Base-by-base conservation (phyloP, 1,140 invertebrate genomes). In the Drosophila parvula region DNA sequence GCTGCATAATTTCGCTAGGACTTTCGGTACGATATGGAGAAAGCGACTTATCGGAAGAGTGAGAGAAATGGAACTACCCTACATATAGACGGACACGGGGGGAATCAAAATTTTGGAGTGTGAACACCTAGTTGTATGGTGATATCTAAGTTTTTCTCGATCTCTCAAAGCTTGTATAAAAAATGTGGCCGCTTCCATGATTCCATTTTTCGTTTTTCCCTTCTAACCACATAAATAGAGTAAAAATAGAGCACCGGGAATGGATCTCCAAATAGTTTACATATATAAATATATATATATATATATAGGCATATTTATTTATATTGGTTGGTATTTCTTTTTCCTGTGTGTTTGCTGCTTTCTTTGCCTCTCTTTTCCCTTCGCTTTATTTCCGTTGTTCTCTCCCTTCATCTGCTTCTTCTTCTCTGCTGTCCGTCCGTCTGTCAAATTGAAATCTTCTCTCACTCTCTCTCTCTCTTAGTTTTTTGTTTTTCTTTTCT, bases 221-320 rank as follows among this genome's bases (percentile, higher is more conserved):
- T 78, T 65, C 18, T 51, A 30, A 74, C 79, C 78, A 79, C 75
- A 88, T 80, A 88, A 79, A 88, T 83, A 86, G 82, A 89, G 80
- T 80, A 88, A 79, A 88, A 89, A 86, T 86, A 89, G 80, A 88
- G 84, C 83, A 83, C 74, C 68, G 74, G 63, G 76, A 57, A 89
- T 68, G 76, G 67, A 89, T 81, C 81, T 88, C 84, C 83, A 88
- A 89, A 89, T 89, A 89, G 84, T 88, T 83, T 74, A 80, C 84
- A 80, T 88, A 86, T 88, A 86, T 59, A 78, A 78, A 79, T 64
- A 86, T 86, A 86, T 60, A 79, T 64, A 86, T 86, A 86, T 60
- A 78, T 61, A 64, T 60, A 81, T 61, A 65, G 51, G 59, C 41
- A 62, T 75, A 74, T 60, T 68, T 59, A 65, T 78, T 73, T 86